Conservation (phyloP, 2,888 invertebrate genomes). For the Beris morrisii region DNA sequence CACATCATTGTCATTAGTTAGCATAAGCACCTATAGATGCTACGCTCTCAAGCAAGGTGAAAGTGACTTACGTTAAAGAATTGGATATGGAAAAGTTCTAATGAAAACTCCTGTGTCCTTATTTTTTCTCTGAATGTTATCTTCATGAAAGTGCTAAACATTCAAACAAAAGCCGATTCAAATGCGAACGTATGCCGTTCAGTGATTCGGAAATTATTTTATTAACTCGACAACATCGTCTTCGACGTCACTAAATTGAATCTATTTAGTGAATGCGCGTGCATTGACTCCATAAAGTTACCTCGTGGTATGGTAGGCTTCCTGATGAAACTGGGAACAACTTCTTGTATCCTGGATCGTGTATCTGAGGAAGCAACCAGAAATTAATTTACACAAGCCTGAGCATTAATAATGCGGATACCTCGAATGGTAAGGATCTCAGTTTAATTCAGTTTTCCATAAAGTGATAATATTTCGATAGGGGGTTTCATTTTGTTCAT, state of each 20-base stretch:
- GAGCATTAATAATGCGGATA: conserved; percentile 34
- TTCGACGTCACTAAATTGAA: conserved; percentile 10
- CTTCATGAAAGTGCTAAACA: conserved; percentile 4
- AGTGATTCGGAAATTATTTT: conserved; percentile 37
- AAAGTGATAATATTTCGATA: conserved; percentile 13
- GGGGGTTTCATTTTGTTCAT: conserved; percentile 10
- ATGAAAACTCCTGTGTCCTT: conserved; percentile 3
- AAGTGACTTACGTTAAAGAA: not conserved
- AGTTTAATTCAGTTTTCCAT: too few species aligned
- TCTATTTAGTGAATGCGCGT: conserved; percentile 4
- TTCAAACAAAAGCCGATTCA: conserved; percentile 17
- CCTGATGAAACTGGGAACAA: too few species aligned
- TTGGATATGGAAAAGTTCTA: not conserved
- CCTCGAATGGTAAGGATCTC: conserved; percentile 21
- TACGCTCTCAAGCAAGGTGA: not conserved
- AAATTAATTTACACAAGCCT: conserved; percentile 38
- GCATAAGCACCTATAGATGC: too few species aligned
- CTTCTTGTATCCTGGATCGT: too few species aligned
- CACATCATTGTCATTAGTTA: too few species aligned
- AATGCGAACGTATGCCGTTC: conserved; percentile 35
- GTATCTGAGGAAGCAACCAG: conserved; percentile 17
- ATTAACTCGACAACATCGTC: conserved; percentile 34
- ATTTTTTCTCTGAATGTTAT: conserved; percentile 21
- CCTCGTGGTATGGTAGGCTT: too few species aligned
- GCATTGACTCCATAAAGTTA: not conserved